These are phyloP conservation scores for Menidia menidia DNA, from an alignment of 2,797 vertebrate genomes.

Conservation along the genomic window DNA sequence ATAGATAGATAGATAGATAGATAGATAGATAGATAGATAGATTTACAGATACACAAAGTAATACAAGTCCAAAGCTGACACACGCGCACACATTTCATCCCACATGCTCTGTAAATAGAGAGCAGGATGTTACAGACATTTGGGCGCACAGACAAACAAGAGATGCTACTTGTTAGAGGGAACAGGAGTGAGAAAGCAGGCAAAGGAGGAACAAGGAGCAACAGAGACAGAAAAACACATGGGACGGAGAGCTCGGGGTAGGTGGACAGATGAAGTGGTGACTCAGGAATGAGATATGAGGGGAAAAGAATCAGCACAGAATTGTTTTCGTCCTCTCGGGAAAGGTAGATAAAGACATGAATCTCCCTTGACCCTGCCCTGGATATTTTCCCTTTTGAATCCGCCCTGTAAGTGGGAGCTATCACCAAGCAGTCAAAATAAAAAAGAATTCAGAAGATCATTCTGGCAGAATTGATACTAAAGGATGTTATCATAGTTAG, in stretches of 20 bases:
- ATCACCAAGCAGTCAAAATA: constrained; percentile 25
- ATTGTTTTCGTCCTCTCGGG: constrained; percentile 49
- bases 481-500: constrained; percentile 6
- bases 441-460: constrained; percentile 19
- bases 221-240: constrained; percentile 22
- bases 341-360: constrained; percentile 35
- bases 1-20: no score
- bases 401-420: constrained; percentile 22
- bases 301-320: constrained; percentile 71
- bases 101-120: constrained; percentile 81
- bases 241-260: constrained; percentile 55
- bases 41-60: constrained; percentile 36
- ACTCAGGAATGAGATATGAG: constrained; percentile 75
- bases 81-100: constrained; percentile 65
- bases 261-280: constrained; percentile 78
- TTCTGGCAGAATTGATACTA: constrained; percentile 17
- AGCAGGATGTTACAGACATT: constrained; percentile 79
- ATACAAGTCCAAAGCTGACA: constrained; percentile 63
- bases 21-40: constrained; percentile 2
- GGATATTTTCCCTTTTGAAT: neutral
- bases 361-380: constrained; percentile 38
- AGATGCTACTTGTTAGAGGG: constrained; percentile 62
- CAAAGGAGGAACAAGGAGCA: constrained; percentile 24
- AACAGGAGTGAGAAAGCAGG: constrained; percentile 17
- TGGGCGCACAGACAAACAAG: constrained; percentile 74